These are phyloP conservation scores for Grallaria varia DNA, from an alignment of 2,113 vertebrate species.

Conservation along the genomic window DNA sequence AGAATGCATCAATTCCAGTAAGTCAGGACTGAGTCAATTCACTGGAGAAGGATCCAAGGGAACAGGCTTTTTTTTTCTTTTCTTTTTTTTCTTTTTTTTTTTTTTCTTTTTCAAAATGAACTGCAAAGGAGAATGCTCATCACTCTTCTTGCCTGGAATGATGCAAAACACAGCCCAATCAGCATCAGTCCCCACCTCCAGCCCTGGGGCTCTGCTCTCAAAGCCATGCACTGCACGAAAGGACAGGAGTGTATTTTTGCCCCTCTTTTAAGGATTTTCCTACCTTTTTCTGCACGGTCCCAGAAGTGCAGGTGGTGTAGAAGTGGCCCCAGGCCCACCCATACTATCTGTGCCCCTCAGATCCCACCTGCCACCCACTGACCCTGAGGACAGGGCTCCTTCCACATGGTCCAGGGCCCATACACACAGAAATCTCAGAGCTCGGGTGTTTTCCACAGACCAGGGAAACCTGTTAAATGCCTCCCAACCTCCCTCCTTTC, in stretches of 20 bases:
- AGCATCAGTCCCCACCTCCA: accelerated
- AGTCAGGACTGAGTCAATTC: neutral
- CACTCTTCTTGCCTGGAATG: neutral
- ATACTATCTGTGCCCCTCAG: accelerated
- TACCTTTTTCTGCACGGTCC: neutral
- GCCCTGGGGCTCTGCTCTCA: neutral
- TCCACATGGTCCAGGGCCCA: accelerated
- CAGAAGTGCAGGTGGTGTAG: neutral
- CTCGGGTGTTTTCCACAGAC: neutral
- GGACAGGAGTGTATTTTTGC: accelerated
- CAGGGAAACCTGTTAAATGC: neutral
- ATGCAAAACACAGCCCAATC: neutral
- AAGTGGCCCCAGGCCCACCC: neutral
- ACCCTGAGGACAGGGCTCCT: neutral
- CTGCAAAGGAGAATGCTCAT: neutral
- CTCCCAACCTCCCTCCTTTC: neutral
- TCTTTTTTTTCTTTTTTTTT: too few relatives aligned
- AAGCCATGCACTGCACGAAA: neutral
- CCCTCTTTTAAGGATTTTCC: neutral
- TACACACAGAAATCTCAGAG: neutral
- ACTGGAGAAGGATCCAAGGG: neutral
- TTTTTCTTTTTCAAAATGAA: neutral
- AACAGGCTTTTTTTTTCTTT: too few relatives aligned
- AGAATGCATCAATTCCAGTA: neutral
- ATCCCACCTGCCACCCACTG: neutral